A percentile compares a stretch with the other conserved stretches of the same genome.
Conservation (phyloP, 2,888 invertebrate species). For the Epicampocera succincta region DNA sequence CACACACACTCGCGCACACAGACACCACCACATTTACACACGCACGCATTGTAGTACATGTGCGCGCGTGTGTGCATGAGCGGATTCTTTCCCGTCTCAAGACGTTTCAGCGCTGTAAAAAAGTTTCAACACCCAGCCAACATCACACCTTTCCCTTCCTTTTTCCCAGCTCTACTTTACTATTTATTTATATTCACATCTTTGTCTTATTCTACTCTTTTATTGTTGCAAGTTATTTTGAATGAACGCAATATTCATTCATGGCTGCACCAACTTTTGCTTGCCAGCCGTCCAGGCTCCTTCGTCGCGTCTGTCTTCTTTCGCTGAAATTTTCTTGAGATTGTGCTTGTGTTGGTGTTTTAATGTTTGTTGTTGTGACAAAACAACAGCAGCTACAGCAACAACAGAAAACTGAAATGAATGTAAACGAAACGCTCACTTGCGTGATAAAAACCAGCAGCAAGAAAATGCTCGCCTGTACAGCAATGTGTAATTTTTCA, state of each 20-base stretch:
- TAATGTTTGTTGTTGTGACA: conserved; percentile 39
- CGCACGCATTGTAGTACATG: conserved; percentile 6
- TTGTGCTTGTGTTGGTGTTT: neutral
- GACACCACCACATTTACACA: too few relatives aligned
- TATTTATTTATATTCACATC: conserved; percentile 28
- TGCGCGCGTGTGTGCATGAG: conserved; percentile 1
- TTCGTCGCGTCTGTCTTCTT: conserved; percentile 19
- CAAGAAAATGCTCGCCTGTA: conserved; percentile 57
- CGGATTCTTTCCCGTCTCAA: conserved; percentile 42
- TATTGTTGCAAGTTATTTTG: conserved; percentile 60
- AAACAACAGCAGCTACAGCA: too few relatives aligned
- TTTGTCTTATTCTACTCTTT: conserved; percentile 25
- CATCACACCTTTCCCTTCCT: conserved; percentile 55
- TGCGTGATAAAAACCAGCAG: conserved; percentile 38
- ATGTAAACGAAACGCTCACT: conserved; percentile 51
- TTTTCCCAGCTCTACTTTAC: conserved; percentile 38
- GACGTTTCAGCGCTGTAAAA: conserved; percentile 52
- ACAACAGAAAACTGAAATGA: conserved; percentile 42
- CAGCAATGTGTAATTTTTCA: conserved; percentile 80
- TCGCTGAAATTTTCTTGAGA: conserved; percentile 55
- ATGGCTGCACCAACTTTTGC: conserved; percentile 48
- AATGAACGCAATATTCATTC: conserved; percentile 70
- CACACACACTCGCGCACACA: conserved; percentile 35
- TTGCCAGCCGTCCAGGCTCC: conserved; percentile 49
- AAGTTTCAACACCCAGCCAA: conserved; percentile 58